These are phyloP conservation scores for Meteorus cinctellus DNA, from an alignment of 2,888 invertebrate genomes.

Conservation along the genomic window DNA sequence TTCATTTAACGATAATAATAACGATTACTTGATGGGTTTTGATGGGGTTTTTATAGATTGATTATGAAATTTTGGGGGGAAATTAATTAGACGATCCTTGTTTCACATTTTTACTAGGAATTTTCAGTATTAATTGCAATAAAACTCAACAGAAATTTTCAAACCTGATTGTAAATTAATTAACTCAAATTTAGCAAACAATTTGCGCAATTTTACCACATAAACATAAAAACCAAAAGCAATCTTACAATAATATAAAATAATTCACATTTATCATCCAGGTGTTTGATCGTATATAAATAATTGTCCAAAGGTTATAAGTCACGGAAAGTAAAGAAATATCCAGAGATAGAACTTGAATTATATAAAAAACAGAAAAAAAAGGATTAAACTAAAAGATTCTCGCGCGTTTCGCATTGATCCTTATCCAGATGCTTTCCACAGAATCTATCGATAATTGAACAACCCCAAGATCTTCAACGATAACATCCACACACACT, in stretches of 20 bases:
- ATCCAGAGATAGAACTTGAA: not conserved
- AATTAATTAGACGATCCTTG: too few relatives aligned
- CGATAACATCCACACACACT: not conserved
- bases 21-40: too few relatives aligned
- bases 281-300: not conserved
- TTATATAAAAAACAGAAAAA: too few relatives aligned
- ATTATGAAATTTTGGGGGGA: too few relatives aligned
- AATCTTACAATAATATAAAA: not conserved
- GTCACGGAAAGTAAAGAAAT: not conserved
- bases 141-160: too few relatives aligned
- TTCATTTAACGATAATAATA: too few relatives aligned
- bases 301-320: not conserved
- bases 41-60: too few relatives aligned
- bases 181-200: too few relatives aligned
- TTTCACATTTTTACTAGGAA: too few relatives aligned
- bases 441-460: conserved; percentile 17
- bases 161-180: too few relatives aligned
- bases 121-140: too few relatives aligned
- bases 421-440: conserved; percentile 17
- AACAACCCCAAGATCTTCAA: conserved; percentile 4
- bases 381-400: not conserved
- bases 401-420: not conserved
- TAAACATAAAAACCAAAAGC: not conserved
- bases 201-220: too few relatives aligned
- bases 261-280: not conserved